Evolutionary conservation across 92 coral and sea anemone species (phyloP).

Genomic region (Parazoanthus swiftii): DNA sequence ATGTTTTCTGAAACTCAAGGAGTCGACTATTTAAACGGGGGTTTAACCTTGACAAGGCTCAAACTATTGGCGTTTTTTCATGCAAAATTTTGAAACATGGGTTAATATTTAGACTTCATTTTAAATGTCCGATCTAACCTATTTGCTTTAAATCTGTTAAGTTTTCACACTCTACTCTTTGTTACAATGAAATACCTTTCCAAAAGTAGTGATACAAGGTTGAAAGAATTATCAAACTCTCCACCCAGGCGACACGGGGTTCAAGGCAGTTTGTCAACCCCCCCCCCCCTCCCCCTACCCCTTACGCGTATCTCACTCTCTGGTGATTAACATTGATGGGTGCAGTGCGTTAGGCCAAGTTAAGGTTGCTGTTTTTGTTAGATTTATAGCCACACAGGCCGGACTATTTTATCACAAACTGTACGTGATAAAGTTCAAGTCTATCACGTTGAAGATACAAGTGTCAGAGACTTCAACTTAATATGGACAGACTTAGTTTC

Average conservation of each 20-base stretch:
- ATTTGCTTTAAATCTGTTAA: too few species aligned
- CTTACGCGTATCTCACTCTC: not conserved
- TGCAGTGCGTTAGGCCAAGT: not conserved
- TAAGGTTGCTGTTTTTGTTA: too few species aligned
- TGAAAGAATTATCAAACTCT: not conserved
- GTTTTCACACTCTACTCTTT: too few species aligned
- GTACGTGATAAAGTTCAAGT: not conserved
- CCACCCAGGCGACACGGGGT: not conserved
- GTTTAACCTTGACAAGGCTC: too few species aligned
- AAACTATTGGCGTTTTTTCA: too few species aligned
- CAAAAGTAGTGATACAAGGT: too few species aligned
- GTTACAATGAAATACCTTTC: too few species aligned
- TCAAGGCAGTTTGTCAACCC: not conserved
- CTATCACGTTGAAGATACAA: not conserved
- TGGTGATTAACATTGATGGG: not conserved
- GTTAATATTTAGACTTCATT: too few species aligned
- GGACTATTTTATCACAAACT: not conserved
- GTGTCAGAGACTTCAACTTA: not conserved
- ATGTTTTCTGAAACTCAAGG: too few species aligned
- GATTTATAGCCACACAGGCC: not conserved
- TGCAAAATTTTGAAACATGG: too few species aligned
- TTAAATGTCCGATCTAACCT: too few species aligned
- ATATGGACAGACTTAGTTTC: not conserved
- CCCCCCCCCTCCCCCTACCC: not conserved
- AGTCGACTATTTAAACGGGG: not conserved